phyloP scores from a whole-genome alignment of 1,140 invertebrate genomes.

The Drosophila orena region DNA sequence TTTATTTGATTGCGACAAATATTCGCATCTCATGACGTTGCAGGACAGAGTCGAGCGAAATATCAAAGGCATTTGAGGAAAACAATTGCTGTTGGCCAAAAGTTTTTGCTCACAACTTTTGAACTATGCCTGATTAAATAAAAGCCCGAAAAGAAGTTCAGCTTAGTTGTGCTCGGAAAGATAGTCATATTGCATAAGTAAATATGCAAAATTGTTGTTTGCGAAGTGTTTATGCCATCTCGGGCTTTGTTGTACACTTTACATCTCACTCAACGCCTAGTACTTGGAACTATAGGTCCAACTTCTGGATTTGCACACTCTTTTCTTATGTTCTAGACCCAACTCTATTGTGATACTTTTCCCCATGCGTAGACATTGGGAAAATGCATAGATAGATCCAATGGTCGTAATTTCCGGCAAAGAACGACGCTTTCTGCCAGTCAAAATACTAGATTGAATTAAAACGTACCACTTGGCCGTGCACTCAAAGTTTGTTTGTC shows the following conservation, averaged over 20 bases:
- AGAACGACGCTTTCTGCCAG: conserved; percentile 5
- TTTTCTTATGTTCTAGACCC: background rate
- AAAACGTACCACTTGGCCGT: conserved; percentile 13
- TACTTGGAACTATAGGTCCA: conserved; percentile 15
- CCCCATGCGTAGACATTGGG: too few species aligned
- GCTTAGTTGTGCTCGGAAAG: conserved; percentile 11
- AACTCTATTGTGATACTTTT: too few species aligned
- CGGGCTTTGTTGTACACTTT: conserved; percentile 12
- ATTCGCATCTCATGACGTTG: conserved; percentile 42
- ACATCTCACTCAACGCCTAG: conserved; percentile 14
- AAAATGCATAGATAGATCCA: too few species aligned
- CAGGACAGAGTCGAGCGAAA: conserved; percentile 51
- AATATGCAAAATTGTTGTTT: conserved; percentile 60
- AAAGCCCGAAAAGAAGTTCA: conserved; percentile 53
- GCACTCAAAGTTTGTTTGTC: conserved; percentile 48
- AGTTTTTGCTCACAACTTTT: conserved; percentile 56
- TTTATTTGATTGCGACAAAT: conserved; percentile 80
- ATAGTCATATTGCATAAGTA: conserved; percentile 52
- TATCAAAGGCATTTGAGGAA: conserved; percentile 59
- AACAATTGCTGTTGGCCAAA: conserved; percentile 60
- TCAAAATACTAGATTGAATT: conserved; percentile 33
- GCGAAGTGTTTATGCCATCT: conserved; percentile 50
- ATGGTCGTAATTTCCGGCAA: too few species aligned
- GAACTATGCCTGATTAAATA: conserved; percentile 80
- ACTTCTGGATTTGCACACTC: background rate